Evolutionary conservation across 2,797 vertebrate species (phyloP).

Genomic region (Sebastes ruberrimus): DNA sequence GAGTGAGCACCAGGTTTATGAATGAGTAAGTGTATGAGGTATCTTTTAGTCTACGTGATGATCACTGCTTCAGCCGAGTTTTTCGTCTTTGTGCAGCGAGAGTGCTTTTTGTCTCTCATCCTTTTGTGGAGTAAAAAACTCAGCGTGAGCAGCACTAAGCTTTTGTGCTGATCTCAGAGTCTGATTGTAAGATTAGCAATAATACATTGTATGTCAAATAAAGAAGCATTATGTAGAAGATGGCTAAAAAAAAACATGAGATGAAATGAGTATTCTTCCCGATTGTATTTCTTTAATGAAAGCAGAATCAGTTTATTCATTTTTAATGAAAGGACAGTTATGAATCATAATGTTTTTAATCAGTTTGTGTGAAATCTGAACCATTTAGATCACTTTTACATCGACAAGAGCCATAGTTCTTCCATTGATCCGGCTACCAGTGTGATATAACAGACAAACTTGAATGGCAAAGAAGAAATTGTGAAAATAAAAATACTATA

Average conservation of each 20-base stretch:
- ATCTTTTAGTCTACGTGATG: neutral
- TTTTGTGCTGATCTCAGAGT: constrained; percentile 34
- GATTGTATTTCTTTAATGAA: constrained; percentile 1
- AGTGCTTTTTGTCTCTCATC: constrained; percentile 8
- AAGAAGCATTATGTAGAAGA: constrained; percentile 7
- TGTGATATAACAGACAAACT: neutral
- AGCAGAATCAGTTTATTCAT: neutral
- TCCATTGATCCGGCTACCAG: neutral
- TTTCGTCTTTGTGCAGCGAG: constrained; percentile 8
- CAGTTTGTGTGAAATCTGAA: neutral
- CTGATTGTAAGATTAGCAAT: constrained; percentile 20
- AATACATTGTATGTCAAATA: neutral
- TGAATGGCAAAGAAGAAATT: neutral
- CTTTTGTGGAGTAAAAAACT: neutral
- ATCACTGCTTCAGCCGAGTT: neutral
- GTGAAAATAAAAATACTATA: neutral
- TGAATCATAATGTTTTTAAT: neutral
- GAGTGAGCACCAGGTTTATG: constrained; percentile 10
- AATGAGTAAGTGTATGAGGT: neutral
- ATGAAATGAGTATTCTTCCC: neutral
- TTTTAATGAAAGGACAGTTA: constrained; percentile 11
- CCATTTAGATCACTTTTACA: neutral
- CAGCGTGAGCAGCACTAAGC: neutral
- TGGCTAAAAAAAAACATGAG: neutral
- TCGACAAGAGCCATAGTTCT: neutral